Base-by-base conservation (phyloP, 2,888 invertebrate species). In the Troglohyphantes excavatus region DNA sequence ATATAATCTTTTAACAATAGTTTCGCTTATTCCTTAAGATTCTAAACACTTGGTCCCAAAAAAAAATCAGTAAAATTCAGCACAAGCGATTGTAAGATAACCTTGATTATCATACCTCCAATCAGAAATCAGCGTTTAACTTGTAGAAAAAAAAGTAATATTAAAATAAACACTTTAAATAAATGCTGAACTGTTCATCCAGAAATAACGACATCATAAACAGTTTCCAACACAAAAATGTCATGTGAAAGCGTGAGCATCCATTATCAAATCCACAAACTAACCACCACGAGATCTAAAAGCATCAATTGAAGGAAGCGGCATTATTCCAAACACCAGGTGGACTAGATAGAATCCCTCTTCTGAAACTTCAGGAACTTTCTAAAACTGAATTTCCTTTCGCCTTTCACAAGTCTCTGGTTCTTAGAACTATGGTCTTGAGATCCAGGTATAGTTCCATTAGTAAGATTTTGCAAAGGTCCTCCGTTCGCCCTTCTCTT, bases 271-370 rank as follows among this genome's bases (percentile, higher is more conserved):
- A 70, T 68, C n/a, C 72, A 83, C 39, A 26, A 23, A 82, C 23
- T n/a, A 39, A n/a, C 59, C 43, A 53, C 59, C 33, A 70, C 29
- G 26, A 59, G 29, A 61, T 29, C 67, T 13, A 43, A 67, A 27
- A 46, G 29, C 43, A 75, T n/a, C 11, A 23, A 5, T 72, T 9
- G 26, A 46, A 17, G 17, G 23, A 68, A n/a, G 6, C 23, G 17
- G 7, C 26, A 46, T 46, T 23, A 46, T 46, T 23, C n/a, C 17
- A 13, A 26, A 26, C 13, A 84, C 63, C 43, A 29, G 27, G 21
- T 33, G 82, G 90, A 91, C 90, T 91, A 91, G 90, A 91, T 79
- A 46, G 87, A 91, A 79, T 91, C 88, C 63, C 86, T 88, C 75
- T 83, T 91, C 43, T 84, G 84, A 59, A 91, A 81, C 39, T 75